Percentiles rank a stretch among this genome's conserved stretches.
Conservation (phyloP, 2,888 invertebrate genomes). For the Cosmia pyralina region DNA sequence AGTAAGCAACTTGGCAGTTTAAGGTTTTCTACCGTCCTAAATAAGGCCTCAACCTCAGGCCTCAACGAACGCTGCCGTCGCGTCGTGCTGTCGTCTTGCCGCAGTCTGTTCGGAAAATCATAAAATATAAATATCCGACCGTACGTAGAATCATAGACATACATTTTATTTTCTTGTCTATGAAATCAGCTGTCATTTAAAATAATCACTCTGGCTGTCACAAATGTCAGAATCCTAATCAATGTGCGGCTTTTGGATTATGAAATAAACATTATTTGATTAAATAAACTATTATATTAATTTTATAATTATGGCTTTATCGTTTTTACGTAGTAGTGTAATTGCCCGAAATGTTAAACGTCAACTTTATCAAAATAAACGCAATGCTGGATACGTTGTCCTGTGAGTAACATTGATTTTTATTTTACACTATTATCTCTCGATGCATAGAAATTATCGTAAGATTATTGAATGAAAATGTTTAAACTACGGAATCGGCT, state of each 20-base stretch:
- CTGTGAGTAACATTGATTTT: conserved; percentile 89
- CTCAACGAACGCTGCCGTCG: too few relatives aligned
- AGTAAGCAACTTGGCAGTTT: background rate
- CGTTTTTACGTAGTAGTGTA: conserved; percentile 82
- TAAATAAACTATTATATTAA: conserved; percentile 48
- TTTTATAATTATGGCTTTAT: conserved; percentile 80
- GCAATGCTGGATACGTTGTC: conserved; percentile 92
- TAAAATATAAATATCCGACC: conserved; percentile 18
- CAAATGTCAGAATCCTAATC: conserved; percentile 50
- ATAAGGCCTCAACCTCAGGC: background rate
- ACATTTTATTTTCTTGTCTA: conserved; percentile 4
- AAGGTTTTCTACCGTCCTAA: background rate
- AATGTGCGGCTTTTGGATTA: conserved; percentile 70
- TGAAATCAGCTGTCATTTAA: conserved; percentile 22
- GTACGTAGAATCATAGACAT: conserved; percentile 20
- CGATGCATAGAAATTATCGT: background rate
- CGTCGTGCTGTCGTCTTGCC: too few relatives aligned
- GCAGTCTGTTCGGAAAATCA: background rate
- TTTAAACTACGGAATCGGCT: background rate
- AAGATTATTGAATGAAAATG: background rate
- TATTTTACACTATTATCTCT: conserved; percentile 19
- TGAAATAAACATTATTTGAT: conserved; percentile 71
- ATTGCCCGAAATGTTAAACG: conserved; percentile 81
- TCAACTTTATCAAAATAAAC: conserved; percentile 88
- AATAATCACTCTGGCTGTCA: conserved; percentile 18